These are phyloP conservation scores for Drosophila chauvacae DNA, from an alignment of 1,140 invertebrate genomes.

Conservation along the genomic window DNA sequence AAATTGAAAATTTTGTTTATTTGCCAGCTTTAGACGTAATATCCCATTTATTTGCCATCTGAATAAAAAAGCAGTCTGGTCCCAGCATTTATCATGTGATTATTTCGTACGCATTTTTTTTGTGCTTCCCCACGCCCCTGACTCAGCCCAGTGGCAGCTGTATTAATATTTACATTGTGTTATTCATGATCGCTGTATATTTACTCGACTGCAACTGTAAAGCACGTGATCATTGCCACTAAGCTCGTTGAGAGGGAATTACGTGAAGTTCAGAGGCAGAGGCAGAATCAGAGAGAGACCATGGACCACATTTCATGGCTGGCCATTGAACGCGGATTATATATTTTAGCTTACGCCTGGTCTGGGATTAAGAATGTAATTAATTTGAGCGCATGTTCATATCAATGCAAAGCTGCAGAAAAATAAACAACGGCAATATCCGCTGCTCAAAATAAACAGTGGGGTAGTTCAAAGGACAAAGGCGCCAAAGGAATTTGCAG, in stretches of 20 bases:
- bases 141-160: slow-evolving; percentile 31
- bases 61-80: slow-evolving; percentile 2
- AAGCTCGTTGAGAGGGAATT: neutral
- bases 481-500: slow-evolving; percentile 41
- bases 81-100: slow-evolving; percentile 24
- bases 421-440: slow-evolving; percentile 52
- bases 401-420: slow-evolving; percentile 50
- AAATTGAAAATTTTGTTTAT: slow-evolving; percentile 34
- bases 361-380: slow-evolving; percentile 75
- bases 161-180: slow-evolving; percentile 31
- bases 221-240: slow-evolving; percentile 40
- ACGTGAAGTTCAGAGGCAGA: neutral
- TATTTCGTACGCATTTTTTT: slow-evolving; percentile 19
- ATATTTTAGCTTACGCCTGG: slow-evolving; percentile 46
- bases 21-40: slow-evolving; percentile 14
- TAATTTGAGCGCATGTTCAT: slow-evolving; percentile 67
- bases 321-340: slow-evolving; percentile 48
- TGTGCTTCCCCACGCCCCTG: slow-evolving; percentile 32
- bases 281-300: slow-evolving; percentile 3
- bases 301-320: slow-evolving; percentile 40
- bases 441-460: slow-evolving; percentile 18
- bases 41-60: slow-evolving; percentile 7
- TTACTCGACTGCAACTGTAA: slow-evolving; percentile 5
- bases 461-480: slow-evolving; percentile 53
- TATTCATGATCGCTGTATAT: slow-evolving; percentile 28